Evolutionary conservation across 2,113 vertebrate genomes (phyloP).

Genomic region (Pycnonotus jocosus): DNA sequence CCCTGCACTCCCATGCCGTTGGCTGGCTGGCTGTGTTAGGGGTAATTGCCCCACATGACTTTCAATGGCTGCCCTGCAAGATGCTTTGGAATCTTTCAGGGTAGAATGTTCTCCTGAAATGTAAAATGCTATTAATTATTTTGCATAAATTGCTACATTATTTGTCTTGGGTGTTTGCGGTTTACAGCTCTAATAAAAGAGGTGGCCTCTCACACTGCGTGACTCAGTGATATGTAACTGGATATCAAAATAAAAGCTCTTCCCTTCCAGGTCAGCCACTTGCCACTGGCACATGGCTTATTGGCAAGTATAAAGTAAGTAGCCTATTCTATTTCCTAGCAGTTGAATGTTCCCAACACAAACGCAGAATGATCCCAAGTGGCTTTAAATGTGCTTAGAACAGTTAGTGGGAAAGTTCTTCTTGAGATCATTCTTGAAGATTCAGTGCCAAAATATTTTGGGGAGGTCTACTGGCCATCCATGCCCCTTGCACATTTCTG

Average conservation of each 20-base stretch:
- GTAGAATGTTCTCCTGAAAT: not conserved
- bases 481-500: not conserved
- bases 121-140: not conserved
- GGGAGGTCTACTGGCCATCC: not conserved
- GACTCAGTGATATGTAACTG: not conserved
- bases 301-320: not conserved
- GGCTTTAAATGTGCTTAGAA: not conserved
- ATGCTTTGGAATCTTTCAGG: not conserved
- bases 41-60: not conserved
- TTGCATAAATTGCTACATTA: not conserved
- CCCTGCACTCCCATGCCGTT: not conserved
- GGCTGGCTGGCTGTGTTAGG: not conserved
- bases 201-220: not conserved
- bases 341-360: not conserved
- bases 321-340: not conserved
- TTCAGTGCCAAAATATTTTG: not conserved
- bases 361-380: not conserved
- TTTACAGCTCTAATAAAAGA: constrained; percentile 24
- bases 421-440: not conserved
- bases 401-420: not conserved
- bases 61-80: not conserved
- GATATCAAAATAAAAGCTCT: not conserved
- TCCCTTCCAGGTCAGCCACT: constrained; percentile 16
- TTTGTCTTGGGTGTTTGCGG: not conserved
- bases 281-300: not conserved